Conservation (phyloP, 1,140 invertebrate species). For the Drosophila funebris region DNA sequence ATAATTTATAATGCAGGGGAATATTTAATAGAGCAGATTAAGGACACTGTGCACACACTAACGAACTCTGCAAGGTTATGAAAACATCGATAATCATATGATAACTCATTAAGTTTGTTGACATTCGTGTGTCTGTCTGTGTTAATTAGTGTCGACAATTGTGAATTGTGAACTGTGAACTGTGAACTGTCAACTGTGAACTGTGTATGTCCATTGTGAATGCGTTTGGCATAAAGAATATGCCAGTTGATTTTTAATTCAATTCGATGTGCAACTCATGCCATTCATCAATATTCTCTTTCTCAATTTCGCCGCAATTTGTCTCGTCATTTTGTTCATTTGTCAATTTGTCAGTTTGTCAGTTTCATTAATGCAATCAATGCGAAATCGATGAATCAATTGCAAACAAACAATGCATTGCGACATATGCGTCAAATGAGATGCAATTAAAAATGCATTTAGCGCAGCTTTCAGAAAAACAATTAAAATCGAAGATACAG, state of each 20-base stretch:
- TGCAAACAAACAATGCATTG: not conserved
- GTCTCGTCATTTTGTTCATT: not conserved
- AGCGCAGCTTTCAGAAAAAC: not conserved
- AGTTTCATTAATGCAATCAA: conserved; percentile 9
- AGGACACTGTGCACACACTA: too few species aligned
- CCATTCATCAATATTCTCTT: not conserved
- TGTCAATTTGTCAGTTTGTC: conserved; percentile 3
- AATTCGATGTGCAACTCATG: not conserved
- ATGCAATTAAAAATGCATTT: conserved; percentile 5
- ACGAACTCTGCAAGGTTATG: conserved; percentile 2
- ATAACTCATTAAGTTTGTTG: not conserved
- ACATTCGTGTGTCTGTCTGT: not conserved
- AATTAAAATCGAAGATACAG: not conserved
- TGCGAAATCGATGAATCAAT: conserved; percentile 10
- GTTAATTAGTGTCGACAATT: not conserved
- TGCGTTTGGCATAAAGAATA: not conserved
- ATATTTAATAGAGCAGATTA: too few species aligned
- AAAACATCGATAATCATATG: not conserved
- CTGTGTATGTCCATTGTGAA: not conserved
- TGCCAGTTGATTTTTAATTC: conserved; percentile 1
- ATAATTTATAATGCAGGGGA: too few species aligned
- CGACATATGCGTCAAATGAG: not conserved
- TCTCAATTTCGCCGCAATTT: not conserved
- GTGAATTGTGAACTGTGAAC: not conserved
- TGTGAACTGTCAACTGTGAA: not conserved